Percentiles rank a stretch among this genome's conserved stretches.
Conservation (phyloP, 2,113 vertebrate genomes). For the Symphodus melops region DNA sequence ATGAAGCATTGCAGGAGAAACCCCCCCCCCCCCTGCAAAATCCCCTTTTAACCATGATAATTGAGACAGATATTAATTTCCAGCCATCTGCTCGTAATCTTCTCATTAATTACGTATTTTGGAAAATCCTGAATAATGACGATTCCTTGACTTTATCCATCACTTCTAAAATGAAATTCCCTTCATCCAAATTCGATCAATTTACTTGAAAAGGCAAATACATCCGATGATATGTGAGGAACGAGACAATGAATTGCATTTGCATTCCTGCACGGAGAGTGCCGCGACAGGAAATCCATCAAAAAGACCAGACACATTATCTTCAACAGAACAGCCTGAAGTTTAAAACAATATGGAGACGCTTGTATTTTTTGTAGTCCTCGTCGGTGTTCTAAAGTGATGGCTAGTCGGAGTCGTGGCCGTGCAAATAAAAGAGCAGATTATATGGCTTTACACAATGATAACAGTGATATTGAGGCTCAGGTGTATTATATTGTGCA, state of each 20-base stretch:
- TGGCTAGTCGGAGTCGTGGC: slow-evolving; percentile 17
- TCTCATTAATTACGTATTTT: slow-evolving; percentile 70
- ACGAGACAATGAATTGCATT: slow-evolving; percentile 35
- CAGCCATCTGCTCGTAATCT: slow-evolving; percentile 44
- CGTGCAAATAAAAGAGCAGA: slow-evolving; percentile 17
- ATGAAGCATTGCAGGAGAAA: neutral
- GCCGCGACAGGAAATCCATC: slow-evolving; percentile 51
- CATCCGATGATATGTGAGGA: slow-evolving; percentile 10
- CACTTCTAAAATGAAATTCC: slow-evolving; percentile 50
- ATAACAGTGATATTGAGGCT: slow-evolving; percentile 42
- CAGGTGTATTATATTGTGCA: slow-evolving; percentile 43
- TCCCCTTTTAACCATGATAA: slow-evolving; percentile 2
- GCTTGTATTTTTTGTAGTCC: slow-evolving; percentile 44
- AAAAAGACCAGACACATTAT: slow-evolving; percentile 47
- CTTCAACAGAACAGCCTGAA: slow-evolving; percentile 41
- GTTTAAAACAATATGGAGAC: slow-evolving; percentile 61
- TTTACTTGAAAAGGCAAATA: slow-evolving; percentile 33
- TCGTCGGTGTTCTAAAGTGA: slow-evolving; percentile 48
- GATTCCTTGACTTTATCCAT: slow-evolving; percentile 73
- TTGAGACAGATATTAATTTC: slow-evolving; percentile 30
- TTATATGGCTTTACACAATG: slow-evolving; percentile 48
- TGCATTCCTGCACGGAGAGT: slow-evolving; percentile 33
- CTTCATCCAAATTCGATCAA: slow-evolving; percentile 51
- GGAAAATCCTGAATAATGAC: slow-evolving; percentile 61
- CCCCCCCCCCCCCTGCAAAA: too few relatives aligned